Percentiles rank a stretch among this genome's conserved stretches.
phyloP scores from a whole-genome alignment of 2,797 vertebrate genomes.

The Martes flavigula region DNA sequence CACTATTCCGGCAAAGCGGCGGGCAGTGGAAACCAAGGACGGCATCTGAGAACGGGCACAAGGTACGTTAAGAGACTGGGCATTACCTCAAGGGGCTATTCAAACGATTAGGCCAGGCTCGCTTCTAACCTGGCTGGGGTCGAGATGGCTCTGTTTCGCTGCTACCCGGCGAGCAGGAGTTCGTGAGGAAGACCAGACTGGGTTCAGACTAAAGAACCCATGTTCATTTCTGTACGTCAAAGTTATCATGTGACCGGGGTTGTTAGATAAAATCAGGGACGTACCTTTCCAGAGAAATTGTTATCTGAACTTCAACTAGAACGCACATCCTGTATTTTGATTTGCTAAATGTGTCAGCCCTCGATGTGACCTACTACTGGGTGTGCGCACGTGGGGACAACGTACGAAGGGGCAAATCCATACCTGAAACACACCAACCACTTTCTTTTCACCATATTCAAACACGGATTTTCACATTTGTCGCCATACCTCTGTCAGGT shows the following conservation, averaged over 20 bases:
- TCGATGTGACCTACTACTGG: neutral
- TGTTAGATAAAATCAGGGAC: neutral
- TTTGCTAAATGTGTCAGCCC: neutral
- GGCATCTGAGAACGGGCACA: neutral
- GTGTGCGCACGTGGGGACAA: accelerated
- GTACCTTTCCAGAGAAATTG: neutral
- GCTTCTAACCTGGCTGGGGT: neutral
- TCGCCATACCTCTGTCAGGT: neutral
- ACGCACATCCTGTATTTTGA: neutral
- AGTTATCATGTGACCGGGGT: neutral
- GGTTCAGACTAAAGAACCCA: neutral
- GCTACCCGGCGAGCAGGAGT: neutral
- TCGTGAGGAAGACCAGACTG: neutral
- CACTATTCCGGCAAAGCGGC: neutral
- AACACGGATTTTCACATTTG: neutral
- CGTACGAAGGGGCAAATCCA: neutral
- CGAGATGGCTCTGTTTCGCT: neutral
- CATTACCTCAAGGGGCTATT: neutral
- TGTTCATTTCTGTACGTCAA: neutral
- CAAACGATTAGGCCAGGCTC: neutral
- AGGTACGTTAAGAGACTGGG: neutral
- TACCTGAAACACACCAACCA: neutral
- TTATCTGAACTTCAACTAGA: neutral
- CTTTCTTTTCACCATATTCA: neutral
- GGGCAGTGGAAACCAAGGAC: neutral